phyloP scores from a whole-genome alignment of 1,140 invertebrate species.

The Steinernema khuongi region DNA sequence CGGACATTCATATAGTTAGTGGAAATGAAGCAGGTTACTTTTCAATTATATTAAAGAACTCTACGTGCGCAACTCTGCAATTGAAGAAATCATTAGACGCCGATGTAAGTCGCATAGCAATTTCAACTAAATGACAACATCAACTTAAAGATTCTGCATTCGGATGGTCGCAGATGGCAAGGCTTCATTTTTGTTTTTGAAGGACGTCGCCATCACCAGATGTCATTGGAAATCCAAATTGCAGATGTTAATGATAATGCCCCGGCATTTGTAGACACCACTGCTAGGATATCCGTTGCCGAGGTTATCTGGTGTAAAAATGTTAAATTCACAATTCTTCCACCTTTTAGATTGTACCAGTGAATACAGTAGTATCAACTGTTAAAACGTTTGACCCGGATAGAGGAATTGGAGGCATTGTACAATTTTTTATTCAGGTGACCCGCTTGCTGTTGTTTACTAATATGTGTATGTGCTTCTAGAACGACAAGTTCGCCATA shows the following conservation, averaged over 20 bases:
- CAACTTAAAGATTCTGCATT: constrained; percentile 24
- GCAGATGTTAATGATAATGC: constrained; percentile 40
- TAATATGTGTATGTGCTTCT: neutral
- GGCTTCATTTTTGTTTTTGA: constrained; percentile 28
- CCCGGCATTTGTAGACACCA: constrained; percentile 23
- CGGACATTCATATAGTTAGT: constrained; percentile 20
- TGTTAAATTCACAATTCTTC: neutral
- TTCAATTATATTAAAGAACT: constrained; percentile 20
- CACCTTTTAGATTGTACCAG: constrained; percentile 22
- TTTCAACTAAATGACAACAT: neutral
- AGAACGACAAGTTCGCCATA: constrained; percentile 15
- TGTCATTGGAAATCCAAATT: constrained; percentile 33
- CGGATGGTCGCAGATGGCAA: constrained; percentile 28
- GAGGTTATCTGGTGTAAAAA: constrained; percentile 25
- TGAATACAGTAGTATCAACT: constrained; percentile 19
- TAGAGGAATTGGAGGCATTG: constrained; percentile 31
- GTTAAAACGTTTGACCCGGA: constrained; percentile 27
- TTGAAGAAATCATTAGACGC: constrained; percentile 28
- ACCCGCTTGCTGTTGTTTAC: neutral
- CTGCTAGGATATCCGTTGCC: neutral
- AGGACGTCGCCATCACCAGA: constrained; percentile 19
- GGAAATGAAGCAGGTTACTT: constrained; percentile 26
- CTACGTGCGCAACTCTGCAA: constrained; percentile 24
- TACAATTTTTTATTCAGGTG: constrained; percentile 32
- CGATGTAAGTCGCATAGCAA: constrained; percentile 22